A percentile compares a stretch with the other conserved stretches of the same genome.
These are phyloP conservation scores for Bolinopsis microptera DNA, from an alignment of 37 sponge, comb jelly and placozoan genomes.

Conservation along the genomic window DNA sequence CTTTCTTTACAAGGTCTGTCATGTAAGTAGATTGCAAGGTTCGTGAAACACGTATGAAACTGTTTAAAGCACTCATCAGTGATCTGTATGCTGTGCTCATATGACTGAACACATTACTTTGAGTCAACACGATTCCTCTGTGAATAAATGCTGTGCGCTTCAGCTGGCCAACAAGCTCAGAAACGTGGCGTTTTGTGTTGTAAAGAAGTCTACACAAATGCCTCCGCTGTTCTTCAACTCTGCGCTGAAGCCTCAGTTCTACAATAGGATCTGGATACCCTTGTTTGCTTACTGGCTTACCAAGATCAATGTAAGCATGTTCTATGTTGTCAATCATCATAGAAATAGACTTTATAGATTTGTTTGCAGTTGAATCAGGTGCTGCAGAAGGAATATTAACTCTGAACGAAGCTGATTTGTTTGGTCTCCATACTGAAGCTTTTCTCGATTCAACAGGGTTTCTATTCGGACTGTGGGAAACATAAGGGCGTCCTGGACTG, in stretches of 20 bases:
- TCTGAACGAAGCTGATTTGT: neutral
- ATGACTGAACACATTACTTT: constrained; percentile 10
- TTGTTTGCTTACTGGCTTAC: neutral
- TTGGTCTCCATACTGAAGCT: neutral
- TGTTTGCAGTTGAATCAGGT: neutral
- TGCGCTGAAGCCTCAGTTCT: neutral
- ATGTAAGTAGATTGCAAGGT: constrained; percentile 44
- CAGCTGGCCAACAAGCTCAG: neutral
- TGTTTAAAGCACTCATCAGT: neutral
- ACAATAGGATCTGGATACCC: constrained; percentile 18
- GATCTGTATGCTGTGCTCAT: constrained; percentile 34
- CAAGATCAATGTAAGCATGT: constrained; percentile 1
- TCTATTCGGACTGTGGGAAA: neutral
- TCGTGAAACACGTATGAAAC: constrained; percentile 22
- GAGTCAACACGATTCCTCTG: neutral
- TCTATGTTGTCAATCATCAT: constrained; percentile 45
- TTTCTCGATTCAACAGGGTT: neutral
- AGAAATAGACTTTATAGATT: neutral
- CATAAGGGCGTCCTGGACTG: neutral
- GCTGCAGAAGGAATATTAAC: constrained; percentile 27
- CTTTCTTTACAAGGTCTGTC: constrained; percentile 50
- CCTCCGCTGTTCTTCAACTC: constrained; percentile 54
- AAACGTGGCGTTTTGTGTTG: constrained; percentile 41
- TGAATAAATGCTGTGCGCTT: neutral
- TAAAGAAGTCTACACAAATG: constrained; percentile 20